Percentiles rank a stretch among this genome's conserved stretches.
Evolutionary conservation across 2,797 vertebrate genomes (phyloP).

Genomic region (Lacerta bilineata): DNA sequence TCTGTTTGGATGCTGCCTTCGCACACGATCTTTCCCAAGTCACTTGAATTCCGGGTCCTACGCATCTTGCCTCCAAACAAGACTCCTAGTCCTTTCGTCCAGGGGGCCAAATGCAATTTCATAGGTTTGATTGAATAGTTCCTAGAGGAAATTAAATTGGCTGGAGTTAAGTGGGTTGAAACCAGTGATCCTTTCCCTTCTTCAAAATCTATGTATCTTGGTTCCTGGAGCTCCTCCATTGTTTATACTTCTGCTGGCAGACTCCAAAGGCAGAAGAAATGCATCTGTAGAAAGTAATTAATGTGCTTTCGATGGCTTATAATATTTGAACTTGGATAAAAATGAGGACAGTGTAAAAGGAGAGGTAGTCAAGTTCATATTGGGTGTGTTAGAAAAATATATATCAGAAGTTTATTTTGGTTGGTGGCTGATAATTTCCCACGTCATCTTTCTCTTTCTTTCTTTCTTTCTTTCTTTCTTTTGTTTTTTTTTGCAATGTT

Average conservation of each 20-base stretch:
- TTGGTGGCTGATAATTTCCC: neutral
- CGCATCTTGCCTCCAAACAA: neutral
- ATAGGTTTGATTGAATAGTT: slow-evolving; percentile 12
- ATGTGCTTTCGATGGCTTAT: neutral
- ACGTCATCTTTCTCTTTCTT: neutral
- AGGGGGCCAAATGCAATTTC: neutral
- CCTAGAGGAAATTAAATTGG: slow-evolving; percentile 15
- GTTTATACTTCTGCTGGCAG: slow-evolving; percentile 9
- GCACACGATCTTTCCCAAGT: neutral
- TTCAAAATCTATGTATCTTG: slow-evolving; percentile 4
- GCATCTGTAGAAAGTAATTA: neutral
- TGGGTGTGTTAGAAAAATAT: neutral
- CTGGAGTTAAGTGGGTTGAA: slow-evolving; percentile 19
- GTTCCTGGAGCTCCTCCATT: slow-evolving; percentile 12
- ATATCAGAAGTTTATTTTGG: neutral
- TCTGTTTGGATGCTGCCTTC: neutral
- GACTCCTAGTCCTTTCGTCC: neutral
- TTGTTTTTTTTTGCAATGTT: too few relatives aligned
- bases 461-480: neutral
- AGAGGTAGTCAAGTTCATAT: neutral
- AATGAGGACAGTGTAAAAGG: neutral
- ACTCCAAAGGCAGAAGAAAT: neutral
- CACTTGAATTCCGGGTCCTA: neutral
- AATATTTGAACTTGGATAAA: neutral
- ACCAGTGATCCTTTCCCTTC: neutral